Evolutionary conservation across 2,113 vertebrate species (phyloP).

Genomic region (Cyanoliseus patagonus): DNA sequence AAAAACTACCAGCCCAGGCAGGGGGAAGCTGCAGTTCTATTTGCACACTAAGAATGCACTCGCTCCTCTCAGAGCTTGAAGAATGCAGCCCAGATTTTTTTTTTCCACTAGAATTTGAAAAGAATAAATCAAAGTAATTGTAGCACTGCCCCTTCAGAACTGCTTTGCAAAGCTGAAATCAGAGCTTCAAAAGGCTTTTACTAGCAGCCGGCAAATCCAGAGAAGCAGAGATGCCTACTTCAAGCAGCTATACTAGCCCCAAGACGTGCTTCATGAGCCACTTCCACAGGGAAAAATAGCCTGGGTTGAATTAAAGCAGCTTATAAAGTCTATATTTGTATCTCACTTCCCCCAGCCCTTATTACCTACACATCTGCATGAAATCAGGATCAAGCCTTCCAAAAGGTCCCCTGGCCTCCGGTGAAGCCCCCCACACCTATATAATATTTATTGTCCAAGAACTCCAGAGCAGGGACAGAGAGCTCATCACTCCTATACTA

Average conservation of each 20-base stretch:
- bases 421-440: not conserved
- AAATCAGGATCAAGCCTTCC: slow-evolving; percentile 54
- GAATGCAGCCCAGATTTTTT: slow-evolving; percentile 28
- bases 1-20: not conserved
- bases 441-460: not conserved
- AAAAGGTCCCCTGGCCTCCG: not conserved
- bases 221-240: slow-evolving; percentile 55
- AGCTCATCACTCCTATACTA: not conserved
- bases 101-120: slow-evolving; percentile 55
- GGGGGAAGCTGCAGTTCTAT: slow-evolving; percentile 3
- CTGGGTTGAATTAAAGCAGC: slow-evolving; percentile 55
- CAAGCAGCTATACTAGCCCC: slow-evolving; percentile 42
- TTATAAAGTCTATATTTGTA: slow-evolving; percentile 41
- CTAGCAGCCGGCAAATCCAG: slow-evolving; percentile 58
- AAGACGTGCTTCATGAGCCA: slow-evolving; percentile 41
- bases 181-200: slow-evolving; percentile 56
- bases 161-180: slow-evolving; percentile 66
- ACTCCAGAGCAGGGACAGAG: not conserved
- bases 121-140: slow-evolving; percentile 62
- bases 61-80: not conserved
- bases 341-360: not conserved
- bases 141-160: slow-evolving; percentile 40
- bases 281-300: slow-evolving; percentile 35
- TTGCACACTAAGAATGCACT: slow-evolving; percentile 1
- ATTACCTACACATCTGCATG: slow-evolving; percentile 45